Evolutionary conservation across 1,140 invertebrate species (phyloP).

Genomic region (Bombyx mori): DNA sequence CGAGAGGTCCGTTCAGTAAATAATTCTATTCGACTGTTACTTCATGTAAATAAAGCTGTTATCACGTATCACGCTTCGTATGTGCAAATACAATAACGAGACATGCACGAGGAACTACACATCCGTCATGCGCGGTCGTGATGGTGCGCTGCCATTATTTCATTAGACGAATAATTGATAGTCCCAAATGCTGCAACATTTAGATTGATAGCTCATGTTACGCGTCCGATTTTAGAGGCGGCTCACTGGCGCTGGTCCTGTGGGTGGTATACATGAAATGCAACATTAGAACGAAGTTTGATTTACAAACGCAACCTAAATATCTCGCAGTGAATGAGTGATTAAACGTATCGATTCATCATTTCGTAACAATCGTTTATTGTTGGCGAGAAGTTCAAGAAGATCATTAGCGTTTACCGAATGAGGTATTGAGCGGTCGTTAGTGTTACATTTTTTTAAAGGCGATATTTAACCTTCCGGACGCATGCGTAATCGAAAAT

Average conservation of each 20-base stretch:
- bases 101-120: conserved; percentile 4
- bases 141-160: conserved; percentile 45
- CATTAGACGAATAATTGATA: conserved; percentile 61
- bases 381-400: conserved; percentile 19
- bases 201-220: conserved; percentile 59
- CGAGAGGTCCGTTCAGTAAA: too few species aligned
- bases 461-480: not conserved
- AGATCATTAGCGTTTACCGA: conserved; percentile 16
- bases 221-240: conserved; percentile 32
- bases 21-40: too few species aligned
- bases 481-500: too few species aligned
- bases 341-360: conserved; percentile 44
- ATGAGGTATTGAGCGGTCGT: conserved; percentile 8
- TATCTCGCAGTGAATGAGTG: conserved; percentile 30
- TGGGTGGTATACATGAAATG: conserved; percentile 30
- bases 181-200: conserved; percentile 43
- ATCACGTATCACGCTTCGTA: too few species aligned
- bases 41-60: too few species aligned
- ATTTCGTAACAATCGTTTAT: conserved; percentile 34
- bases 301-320: conserved; percentile 25
- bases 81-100: conserved; percentile 3
- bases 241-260: conserved; percentile 23
- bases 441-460: conserved; percentile 7
- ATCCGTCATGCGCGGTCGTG: conserved; percentile 30
- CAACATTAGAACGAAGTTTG: conserved; percentile 14